Conservation (phyloP, 2,888 invertebrate species). For the Drosophila greeni region DNA sequence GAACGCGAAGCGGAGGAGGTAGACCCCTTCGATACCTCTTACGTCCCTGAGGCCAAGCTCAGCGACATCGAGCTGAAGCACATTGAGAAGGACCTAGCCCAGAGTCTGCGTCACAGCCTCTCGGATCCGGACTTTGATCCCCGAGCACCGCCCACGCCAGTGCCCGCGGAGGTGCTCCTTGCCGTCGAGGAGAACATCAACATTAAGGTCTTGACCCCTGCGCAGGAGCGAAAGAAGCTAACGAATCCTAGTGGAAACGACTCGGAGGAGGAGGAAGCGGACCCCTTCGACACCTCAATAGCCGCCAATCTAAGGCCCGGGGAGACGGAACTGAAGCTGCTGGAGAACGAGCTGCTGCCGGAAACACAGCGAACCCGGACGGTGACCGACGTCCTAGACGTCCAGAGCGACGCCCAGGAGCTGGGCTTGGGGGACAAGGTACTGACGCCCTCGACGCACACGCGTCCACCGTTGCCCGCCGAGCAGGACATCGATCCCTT, state of each 20-base stretch:
- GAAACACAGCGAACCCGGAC: slow-evolving; percentile 61
- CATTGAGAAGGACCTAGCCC: slow-evolving; percentile 85
- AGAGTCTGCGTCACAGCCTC: slow-evolving; percentile 80
- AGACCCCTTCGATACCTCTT: slow-evolving; percentile 92
- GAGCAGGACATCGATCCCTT: slow-evolving; percentile 87
- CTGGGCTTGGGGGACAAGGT: slow-evolving; percentile 84
- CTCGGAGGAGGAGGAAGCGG: neutral
- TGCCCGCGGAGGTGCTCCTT: slow-evolving; percentile 76
- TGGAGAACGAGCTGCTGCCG: slow-evolving; percentile 87
- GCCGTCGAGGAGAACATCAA: slow-evolving; percentile 82
- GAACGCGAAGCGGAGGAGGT: slow-evolving; percentile 79
- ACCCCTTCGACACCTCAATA: slow-evolving; percentile 92
- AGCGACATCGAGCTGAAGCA: slow-evolving; percentile 88
- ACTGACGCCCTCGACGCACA: slow-evolving; percentile 82
- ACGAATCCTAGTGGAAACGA: too few species aligned
- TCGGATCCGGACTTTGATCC: slow-evolving; percentile 84
- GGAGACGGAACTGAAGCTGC: slow-evolving; percentile 86
- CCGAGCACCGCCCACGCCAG: slow-evolving; percentile 78
- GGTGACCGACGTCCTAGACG: slow-evolving; percentile 76
- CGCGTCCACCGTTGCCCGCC: slow-evolving; percentile 74
- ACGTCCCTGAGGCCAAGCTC: slow-evolving; percentile 86
- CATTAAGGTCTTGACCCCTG: slow-evolving; percentile 85
- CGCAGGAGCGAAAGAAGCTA: slow-evolving; percentile 80
- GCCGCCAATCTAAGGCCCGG: slow-evolving; percentile 87
- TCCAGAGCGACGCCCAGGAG: slow-evolving; percentile 79